These are phyloP conservation scores for Oryzias sinensis DNA, from an alignment of 2,797 vertebrate species.

Conservation along the genomic window DNA sequence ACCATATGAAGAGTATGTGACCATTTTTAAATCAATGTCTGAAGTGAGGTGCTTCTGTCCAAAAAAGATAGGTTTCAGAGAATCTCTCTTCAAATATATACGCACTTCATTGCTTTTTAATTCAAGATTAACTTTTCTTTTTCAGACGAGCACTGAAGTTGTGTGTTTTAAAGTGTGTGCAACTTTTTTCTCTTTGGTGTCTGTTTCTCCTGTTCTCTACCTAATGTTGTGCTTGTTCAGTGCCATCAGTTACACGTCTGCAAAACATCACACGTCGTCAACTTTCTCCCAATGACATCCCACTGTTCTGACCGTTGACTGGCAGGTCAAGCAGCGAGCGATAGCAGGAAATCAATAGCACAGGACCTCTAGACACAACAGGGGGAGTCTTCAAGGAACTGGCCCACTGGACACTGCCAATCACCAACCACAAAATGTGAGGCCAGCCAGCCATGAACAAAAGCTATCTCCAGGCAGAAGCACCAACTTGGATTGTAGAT, in stretches of 20 bases:
- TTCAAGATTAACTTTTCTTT: slow-evolving; percentile 73
- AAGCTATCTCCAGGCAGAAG: slow-evolving; percentile 85
- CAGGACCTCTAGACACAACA: slow-evolving; percentile 84
- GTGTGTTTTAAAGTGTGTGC: slow-evolving; percentile 28
- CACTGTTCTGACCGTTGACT: slow-evolving; percentile 87
- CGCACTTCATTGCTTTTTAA: slow-evolving; percentile 74
- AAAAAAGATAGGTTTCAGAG: slow-evolving; percentile 65
- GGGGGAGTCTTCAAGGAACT: slow-evolving; percentile 83
- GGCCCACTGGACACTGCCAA: slow-evolving; percentile 85
- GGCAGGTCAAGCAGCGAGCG: slow-evolving; percentile 85
- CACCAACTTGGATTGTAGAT: slow-evolving; percentile 78
- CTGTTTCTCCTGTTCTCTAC: slow-evolving; percentile 35
- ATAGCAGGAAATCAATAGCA: slow-evolving; percentile 90
- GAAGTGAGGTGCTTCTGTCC: slow-evolving; percentile 61
- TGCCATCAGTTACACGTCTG: slow-evolving; percentile 77
- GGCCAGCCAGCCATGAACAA: slow-evolving; percentile 87
- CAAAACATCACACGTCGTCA: slow-evolving; percentile 77
- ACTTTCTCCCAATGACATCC: slow-evolving; percentile 86
- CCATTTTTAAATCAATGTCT: slow-evolving; percentile 57
- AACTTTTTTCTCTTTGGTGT: slow-evolving; percentile 35
- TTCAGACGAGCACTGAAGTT: slow-evolving; percentile 12
- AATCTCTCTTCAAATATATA: slow-evolving; percentile 44
- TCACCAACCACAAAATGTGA: slow-evolving; percentile 87
- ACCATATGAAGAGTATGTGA: slow-evolving; percentile 67
- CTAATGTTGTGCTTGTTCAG: slow-evolving; percentile 73